These are phyloP conservation scores for Onychostruthus taczanowskii DNA, from an alignment of 2,113 vertebrate species.

Conservation along the genomic window DNA sequence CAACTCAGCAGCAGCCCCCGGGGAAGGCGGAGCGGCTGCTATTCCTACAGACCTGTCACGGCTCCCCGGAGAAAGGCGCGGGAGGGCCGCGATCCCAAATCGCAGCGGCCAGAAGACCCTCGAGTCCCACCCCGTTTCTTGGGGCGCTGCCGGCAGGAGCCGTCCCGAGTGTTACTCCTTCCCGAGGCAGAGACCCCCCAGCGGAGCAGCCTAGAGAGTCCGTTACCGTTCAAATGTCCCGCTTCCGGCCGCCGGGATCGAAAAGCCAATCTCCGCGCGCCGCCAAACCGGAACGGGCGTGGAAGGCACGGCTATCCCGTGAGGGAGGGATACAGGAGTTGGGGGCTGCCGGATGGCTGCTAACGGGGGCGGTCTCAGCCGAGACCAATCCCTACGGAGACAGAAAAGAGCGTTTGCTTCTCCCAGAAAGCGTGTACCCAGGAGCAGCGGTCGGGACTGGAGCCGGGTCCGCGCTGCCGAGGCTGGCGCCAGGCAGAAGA, in stretches of 20 bases:
- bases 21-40: background rate
- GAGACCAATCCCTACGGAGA: background rate
- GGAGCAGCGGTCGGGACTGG: background rate
- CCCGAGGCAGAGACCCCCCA: background rate
- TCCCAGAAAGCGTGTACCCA: background rate
- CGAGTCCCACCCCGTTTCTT: background rate
- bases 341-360: rapidly evolving
- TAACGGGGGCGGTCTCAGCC: rapidly evolving
- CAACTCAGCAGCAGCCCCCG: background rate
- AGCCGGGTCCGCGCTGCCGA: background rate
- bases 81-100: no score
- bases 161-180: background rate
- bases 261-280: background rate
- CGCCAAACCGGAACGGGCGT: background rate
- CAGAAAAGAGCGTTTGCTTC: background rate
- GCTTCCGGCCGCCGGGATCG: background rate
- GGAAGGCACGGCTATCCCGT: rapidly evolving
- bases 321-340: rapidly evolving
- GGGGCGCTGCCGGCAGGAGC: background rate
- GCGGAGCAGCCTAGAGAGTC: rapidly evolving
- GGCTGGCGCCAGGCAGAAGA: background rate
- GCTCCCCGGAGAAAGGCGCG: background rate
- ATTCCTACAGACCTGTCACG: background rate
- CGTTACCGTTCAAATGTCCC: background rate
- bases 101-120: no score